A percentile compares a stretch with the other conserved stretches of the same genome.
Conservation (phyloP, 2,888 invertebrate species). For the Acanthosepion lycidas region DNA sequence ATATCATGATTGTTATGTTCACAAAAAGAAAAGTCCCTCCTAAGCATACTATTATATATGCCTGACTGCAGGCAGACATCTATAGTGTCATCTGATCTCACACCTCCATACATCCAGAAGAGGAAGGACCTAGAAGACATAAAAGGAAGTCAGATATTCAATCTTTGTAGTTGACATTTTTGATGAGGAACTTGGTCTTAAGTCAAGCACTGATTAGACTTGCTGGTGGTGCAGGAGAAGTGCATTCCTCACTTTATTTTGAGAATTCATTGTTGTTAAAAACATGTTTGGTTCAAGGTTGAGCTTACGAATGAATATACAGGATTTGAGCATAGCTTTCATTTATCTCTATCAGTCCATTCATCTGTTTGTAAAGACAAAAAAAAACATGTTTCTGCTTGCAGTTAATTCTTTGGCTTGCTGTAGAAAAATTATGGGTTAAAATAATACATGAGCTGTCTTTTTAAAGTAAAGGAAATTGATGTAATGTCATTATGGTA, state of each 20-base stretch:
- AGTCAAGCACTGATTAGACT: background rate
- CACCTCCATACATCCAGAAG: background rate
- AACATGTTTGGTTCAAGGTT: background rate
- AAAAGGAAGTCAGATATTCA: constrained; percentile 12
- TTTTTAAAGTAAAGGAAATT: no score
- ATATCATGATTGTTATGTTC: background rate
- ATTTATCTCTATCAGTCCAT: background rate
- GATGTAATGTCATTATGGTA: no score
- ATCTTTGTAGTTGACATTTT: background rate
- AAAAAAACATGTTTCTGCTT: background rate
- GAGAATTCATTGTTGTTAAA: background rate
- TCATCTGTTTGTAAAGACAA: background rate
- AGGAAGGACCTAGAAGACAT: background rate
- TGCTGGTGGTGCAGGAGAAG: background rate
- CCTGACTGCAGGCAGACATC: background rate
- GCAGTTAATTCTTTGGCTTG: background rate
- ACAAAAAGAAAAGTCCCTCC: background rate
- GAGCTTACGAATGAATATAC: background rate
- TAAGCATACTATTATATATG: background rate
- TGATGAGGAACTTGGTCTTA: background rate
- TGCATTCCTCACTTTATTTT: background rate
- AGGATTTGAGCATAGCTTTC: background rate
- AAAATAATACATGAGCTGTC: no score
- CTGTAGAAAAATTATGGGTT: background rate
- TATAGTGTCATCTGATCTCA: background rate